Evolutionary conservation across 2,888 invertebrate species (phyloP).

Genomic region (Epirrhoe tristata): DNA sequence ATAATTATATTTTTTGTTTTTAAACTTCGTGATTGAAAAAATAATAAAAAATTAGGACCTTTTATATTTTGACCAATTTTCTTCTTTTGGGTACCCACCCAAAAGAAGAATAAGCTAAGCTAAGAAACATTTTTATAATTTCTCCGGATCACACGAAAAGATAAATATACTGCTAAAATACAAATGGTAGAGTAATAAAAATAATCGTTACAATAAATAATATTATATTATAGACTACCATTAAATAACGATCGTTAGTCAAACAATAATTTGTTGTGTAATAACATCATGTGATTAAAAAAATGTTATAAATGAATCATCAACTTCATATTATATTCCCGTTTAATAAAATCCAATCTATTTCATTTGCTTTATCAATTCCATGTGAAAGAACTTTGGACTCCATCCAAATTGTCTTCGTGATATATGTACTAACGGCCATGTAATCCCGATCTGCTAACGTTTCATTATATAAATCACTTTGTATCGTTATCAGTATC

Average conservation of each 20-base stretch:
- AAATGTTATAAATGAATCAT: slow-evolving; percentile 27
- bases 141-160: neutral
- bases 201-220: neutral
- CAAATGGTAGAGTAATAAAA: neutral
- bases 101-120: no score
- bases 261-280: slow-evolving; percentile 14
- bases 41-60: no score
- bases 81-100: no score
- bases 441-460: slow-evolving; percentile 60
- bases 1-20: neutral
- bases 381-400: slow-evolving; percentile 64
- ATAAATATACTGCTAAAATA: neutral
- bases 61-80: no score
- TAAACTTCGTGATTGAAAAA: no score
- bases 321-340: slow-evolving; percentile 39
- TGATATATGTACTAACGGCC: slow-evolving; percentile 62
- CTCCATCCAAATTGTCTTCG: slow-evolving; percentile 66
- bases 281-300: slow-evolving; percentile 14
- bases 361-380: slow-evolving; percentile 47
- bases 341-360: slow-evolving; percentile 45
- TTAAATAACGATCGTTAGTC: slow-evolving; percentile 8
- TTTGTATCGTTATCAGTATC: slow-evolving; percentile 43
- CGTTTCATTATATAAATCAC: slow-evolving; percentile 64
- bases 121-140: no score
- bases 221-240: neutral